Evolutionary conservation across 2,888 invertebrate genomes (phyloP), one percentile per base, ranked within the genome.

Genomic region (Blera fallax): DNA sequence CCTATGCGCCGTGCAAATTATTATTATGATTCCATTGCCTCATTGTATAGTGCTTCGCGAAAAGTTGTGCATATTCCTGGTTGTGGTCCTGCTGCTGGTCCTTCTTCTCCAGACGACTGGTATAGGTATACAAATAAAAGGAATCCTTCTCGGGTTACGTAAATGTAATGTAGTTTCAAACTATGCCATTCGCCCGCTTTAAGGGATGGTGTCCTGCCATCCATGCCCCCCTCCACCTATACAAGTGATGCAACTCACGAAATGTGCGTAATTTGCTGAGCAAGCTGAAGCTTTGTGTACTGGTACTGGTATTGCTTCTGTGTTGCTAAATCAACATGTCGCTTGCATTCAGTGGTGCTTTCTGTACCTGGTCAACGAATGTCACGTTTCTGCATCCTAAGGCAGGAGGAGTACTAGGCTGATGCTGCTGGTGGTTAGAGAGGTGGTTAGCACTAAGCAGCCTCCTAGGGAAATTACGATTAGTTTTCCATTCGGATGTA

Each of bases 231-330:
- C 5, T n/a, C 16, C 8, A 24, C 8, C 37, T 16, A 16, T 16
- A 37, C 21, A 67, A 64, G 54, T 81, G 64, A 85, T 85, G 85
- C 85, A 85, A 67, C 85, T 85, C 85, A 85, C 76, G 85, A 81
- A 81, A 81, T 85, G 76, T 85, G 85, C 85, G 85, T 81, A 85
- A 81, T 85, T 76, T 76, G 58, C 76, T 27, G 50, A 34, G 24
- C 70, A 74, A 62, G 48, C 73, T n/a, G n/a, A n/a, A 62, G 54
- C 48, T 48, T 73, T 73, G 73, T 27, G n/a, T 65, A 18, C 48
- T 10, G 34, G 8, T 62, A 45, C 64, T 50, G 34, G 11, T 37
- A 56, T 21, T 14, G 43, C 54, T 50, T 67, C 56, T 40, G n/a
- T n/a, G 70, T 58, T 65, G 27, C 45, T 72, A 56, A 54, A 64